Percentiles rank a stretch among this genome's conserved stretches.
Conservation (phyloP, 2,797 vertebrate genomes). For the Dipus sagitta region DNA sequence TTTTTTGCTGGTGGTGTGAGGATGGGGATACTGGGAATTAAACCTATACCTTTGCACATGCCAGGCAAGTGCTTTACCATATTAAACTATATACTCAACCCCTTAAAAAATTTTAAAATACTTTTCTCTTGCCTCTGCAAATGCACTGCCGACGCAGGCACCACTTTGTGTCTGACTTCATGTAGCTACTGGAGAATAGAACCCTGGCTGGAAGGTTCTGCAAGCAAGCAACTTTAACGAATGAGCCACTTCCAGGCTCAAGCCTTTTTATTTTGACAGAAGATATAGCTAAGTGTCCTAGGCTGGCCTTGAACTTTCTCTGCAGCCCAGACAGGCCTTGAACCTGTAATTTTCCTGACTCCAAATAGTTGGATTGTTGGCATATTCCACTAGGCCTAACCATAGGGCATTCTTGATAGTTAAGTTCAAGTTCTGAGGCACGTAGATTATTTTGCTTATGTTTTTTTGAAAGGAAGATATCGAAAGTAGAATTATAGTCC, state of each 20-base stretch:
- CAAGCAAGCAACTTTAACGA: too few relatives aligned
- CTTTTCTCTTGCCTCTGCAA: too few relatives aligned
- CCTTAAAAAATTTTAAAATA: background rate
- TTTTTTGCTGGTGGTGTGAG: background rate
- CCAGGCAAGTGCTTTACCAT: background rate
- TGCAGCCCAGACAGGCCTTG: background rate
- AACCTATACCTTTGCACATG: too few relatives aligned
- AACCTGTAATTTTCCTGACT: background rate
- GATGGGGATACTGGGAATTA: background rate
- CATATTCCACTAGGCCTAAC: background rate
- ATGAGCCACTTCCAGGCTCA: too few relatives aligned
- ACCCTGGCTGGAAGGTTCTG: too few relatives aligned
- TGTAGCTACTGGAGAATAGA: too few relatives aligned
- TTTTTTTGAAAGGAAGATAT: background rate
- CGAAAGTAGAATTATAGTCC: background rate
- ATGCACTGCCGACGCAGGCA: too few relatives aligned
- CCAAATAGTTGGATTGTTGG: background rate
- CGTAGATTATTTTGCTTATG: background rate
- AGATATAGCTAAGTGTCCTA: background rate
- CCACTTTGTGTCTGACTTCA: too few relatives aligned
- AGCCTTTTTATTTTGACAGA: background rate
- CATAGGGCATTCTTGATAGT: background rate
- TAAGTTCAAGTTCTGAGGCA: constrained; percentile 18
- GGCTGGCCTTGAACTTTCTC: background rate
- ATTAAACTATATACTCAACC: background rate